Evolutionary conservation across 2,113 vertebrate genomes (phyloP), one percentile per base, ranked within the genome.

Genomic region (Campylomormyrus numenius): DNA sequence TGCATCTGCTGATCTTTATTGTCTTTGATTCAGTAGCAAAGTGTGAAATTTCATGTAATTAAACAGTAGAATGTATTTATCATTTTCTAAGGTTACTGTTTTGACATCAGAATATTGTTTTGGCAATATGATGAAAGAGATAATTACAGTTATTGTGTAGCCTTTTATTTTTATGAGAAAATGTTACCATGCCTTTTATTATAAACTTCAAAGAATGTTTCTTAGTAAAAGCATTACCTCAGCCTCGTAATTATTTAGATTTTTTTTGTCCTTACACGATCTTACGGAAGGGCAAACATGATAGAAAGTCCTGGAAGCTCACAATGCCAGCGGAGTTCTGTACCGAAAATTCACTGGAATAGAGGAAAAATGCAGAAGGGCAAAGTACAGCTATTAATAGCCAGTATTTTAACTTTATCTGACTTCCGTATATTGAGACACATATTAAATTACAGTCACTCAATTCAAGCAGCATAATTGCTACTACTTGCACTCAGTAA

Each of bases 401-500:
- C 6, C 42, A 2, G 13, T 27, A 45, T 19, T 74, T 27, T 74
- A 58, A 58, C 56, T 9, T 58, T 58, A 58, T 58, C 56, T 58
- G 21, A 58, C 66, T 49, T 70, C 45, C 45, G 2, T 45, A 17
- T 48, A 70, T 27, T 31, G n/a, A 74, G 62, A n/a, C 42, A 45
- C 88, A 77, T 77, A 88, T 88, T 49, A 74, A 88, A 74, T 74
- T 70, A 66, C 58, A 88, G 88, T 74, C 27, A 50, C 42, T 31
- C 48, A 49, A 62, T 48, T 74, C 10, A 45, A 70, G 35, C 39
- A 66, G 87, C 31, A 45, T 66, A 66, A 87, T 87, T 39, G 31
- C 35, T 35, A 4, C 53, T 70, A 56, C 88, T 42, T 66, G 39
- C 17, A 66, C 27, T 58, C 17, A 88, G 87, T 62, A 62, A 31